Base-by-base conservation (phyloP, 2,888 invertebrate species). In the Megamerina dolium region DNA sequence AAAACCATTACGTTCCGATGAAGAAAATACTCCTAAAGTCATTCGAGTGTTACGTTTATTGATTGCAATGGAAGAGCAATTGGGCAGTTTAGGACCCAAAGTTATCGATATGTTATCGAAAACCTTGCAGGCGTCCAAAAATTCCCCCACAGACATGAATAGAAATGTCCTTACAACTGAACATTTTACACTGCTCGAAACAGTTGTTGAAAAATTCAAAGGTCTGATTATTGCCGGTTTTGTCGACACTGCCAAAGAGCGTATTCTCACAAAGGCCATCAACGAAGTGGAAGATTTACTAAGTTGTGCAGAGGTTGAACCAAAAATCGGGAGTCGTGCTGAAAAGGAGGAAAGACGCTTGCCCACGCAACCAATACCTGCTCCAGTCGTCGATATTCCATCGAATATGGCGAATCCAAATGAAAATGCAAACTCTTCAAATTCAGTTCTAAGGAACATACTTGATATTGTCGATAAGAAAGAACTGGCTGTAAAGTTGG, bases 1-100 rank as follows among this genome's bases (percentile, higher is more conserved):
- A 27, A 4, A 10, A 12, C 10, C n/a, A 9, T 12, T n/a, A 29
- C 19, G n/a, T 6, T 26, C 4, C 9, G 3, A 18, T 37, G 19
- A 30, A n/a, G 18, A 21, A 29, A 32, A 33, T 32, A 19, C 43
- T 52, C 61, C 72, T 5, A 74, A 74, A 52, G 73, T 81, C 4
- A 79, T 85, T 4, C 77, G 77, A 21, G 82, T 86, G 29, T 70
- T 90, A 39, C 75, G 89, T 9, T 72, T 86, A 43, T 72, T 90
- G 2, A 86, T 87, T 2, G 88, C 88, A 2, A 68, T 90, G 8
- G 89, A 90, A 62, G 82, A 82, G 54, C 82, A 84, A 57, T 72
- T 90, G 21, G 89, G 90, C 17, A 87, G 87, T 23, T 72, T 89
- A 18, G 88, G 87, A 0, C 87, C 87, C 0, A 82, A 80, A 66